Evolutionary conservation across 2,888 invertebrate genomes (phyloP).

Genomic region (Argyresthia albistria): DNA sequence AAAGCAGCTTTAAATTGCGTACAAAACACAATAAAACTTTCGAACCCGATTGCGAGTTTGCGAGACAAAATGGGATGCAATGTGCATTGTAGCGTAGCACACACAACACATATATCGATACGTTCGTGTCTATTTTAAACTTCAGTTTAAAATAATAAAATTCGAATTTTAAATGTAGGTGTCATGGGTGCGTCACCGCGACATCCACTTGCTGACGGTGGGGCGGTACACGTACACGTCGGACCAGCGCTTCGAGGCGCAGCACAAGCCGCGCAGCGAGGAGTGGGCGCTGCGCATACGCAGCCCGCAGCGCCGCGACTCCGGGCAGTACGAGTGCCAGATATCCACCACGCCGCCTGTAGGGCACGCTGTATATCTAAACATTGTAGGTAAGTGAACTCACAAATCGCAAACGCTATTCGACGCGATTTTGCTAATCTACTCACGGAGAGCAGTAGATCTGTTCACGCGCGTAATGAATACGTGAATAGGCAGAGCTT

Average conservation of each 20-base stretch:
- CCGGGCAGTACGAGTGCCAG: slow-evolving; percentile 92
- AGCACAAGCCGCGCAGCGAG: slow-evolving; percentile 88
- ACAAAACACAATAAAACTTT: no score
- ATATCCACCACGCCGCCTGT: slow-evolving; percentile 92
- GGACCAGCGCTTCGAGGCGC: slow-evolving; percentile 85
- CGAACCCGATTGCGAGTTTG: no score
- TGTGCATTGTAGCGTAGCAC: no score
- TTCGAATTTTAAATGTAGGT: slow-evolving; percentile 69
- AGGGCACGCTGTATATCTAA: slow-evolving; percentile 85
- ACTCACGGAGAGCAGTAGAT: background rate
- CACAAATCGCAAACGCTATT: background rate
- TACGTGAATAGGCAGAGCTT: no score
- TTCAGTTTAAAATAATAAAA: no score
- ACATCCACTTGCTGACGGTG: slow-evolving; percentile 91
- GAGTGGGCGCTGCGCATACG: slow-evolving; percentile 84
- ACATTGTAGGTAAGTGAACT: slow-evolving; percentile 82
- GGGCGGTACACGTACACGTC: slow-evolving; percentile 91
- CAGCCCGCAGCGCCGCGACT: slow-evolving; percentile 84
- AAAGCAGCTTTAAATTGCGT: no score
- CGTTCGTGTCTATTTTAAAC: no score
- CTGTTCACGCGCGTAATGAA: no score
- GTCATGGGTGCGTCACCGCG: slow-evolving; percentile 92
- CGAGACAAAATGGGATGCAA: no score
- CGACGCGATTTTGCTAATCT: background rate
- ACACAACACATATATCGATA: no score